Conservation (phyloP, 2,113 vertebrate genomes). For the Calypte anna region DNA sequence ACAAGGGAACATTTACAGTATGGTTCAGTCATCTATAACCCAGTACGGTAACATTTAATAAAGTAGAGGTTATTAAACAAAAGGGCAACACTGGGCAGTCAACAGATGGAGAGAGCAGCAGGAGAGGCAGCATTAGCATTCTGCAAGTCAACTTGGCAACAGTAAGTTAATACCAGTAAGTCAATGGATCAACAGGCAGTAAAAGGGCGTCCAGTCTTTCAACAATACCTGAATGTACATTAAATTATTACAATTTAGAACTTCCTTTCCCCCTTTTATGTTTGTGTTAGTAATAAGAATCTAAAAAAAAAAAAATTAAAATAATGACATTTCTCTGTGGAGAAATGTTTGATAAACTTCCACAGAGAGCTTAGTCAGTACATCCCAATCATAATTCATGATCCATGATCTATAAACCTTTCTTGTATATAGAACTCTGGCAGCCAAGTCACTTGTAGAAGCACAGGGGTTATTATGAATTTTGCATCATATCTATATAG, state of each 20-base stretch:
- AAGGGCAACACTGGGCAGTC: constrained; percentile 51
- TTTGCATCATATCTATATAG: neutral
- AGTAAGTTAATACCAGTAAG: constrained; percentile 56
- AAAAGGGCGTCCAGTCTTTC: constrained; percentile 48
- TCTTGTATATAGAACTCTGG: neutral
- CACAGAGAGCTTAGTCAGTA: neutral
- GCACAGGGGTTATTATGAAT: fast-evolving
- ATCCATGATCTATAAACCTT: neutral
- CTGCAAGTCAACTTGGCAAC: constrained; percentile 59
- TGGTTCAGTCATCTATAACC: constrained; percentile 15
- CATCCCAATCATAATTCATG: neutral
- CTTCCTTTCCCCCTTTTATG: neutral
- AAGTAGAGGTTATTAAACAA: constrained; percentile 51
- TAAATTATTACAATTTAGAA: constrained; percentile 3
- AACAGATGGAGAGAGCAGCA: constrained; percentile 72
- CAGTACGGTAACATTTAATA: constrained; percentile 23
- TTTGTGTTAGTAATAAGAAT: neutral
- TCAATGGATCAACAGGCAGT: constrained; percentile 66
- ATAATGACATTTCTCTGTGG: neutral
- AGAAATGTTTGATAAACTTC: neutral
- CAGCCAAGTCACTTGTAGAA: neutral
- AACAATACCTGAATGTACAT: constrained; percentile 5
- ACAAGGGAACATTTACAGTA: constrained; percentile 10
- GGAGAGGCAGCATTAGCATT: constrained; percentile 64
- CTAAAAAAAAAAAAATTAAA: neutral